Base-by-base conservation (phyloP, 2,113 vertebrate species). In the Ophthalmolycus amberensis region DNA sequence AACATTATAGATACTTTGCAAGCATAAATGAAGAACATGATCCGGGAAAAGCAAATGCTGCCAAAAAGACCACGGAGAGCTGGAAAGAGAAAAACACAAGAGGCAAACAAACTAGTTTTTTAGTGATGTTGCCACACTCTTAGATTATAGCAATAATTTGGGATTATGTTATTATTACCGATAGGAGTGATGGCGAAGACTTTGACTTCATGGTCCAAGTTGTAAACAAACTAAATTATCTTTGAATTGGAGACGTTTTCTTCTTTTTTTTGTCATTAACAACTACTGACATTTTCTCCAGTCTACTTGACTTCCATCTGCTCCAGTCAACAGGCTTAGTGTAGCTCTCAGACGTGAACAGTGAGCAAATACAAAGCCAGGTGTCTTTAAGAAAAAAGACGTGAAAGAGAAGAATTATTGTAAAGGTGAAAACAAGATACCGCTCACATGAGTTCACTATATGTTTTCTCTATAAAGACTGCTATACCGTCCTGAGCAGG, bases 401-500 rank as follows among this genome's bases (percentile, higher is more conserved):
- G 0, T 2, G 2, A 4, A 25, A 38, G 63, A 18, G 14, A n/a
- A 59, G 27, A 27, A 56, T 56, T 56, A 27, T 50, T 60, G 15
- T 79, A 42, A 71, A 85, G 7, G 11, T 52, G 11, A 15, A 77
- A 54, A 54, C 9, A 16, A 44, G 68, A 38, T 40, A n/a, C 6
- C 25, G 29, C 29, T 73, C 58, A 44, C 81, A 40, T n/a, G 40
- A 29, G 46, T n/a, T 15, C n/a, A n/a, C 42, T 34, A 9, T 29
- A 54, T 15, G 48, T 44, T 62, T 78, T 62, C 63, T 54, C 46
- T 77, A 18, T 63, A 44, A 82, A 62, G 50, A 42, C n/a, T 38
- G 71, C 22, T 50, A 8, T 9, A 59, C 52, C 50, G n/a, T 70
- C 62, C 75, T 1, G 92, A 91, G 88, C 90, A 92, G 83, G 83